Evolutionary conservation across 2,113 vertebrate species (phyloP), one percentile per base, ranked within the genome.

Genomic region (Bos javanicus): DNA sequence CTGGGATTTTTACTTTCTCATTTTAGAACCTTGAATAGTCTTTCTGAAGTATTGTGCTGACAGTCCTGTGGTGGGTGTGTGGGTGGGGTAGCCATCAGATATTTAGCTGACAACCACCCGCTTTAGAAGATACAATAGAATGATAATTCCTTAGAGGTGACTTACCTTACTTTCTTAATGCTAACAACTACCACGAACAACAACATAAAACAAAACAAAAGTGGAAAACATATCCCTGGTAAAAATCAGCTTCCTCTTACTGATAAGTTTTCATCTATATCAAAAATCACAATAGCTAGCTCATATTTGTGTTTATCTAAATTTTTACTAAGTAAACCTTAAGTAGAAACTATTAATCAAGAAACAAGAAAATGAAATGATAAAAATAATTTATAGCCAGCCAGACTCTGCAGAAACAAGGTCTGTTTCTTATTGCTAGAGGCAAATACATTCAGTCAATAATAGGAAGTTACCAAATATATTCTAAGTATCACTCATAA

Each of bases 1-100:
- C 74, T 56, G 39, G 28, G 33, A 80, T 82, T 90, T 87, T 78
- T 4, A 46, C 94, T 92, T 90, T 90, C 71, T 96, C 91, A 94
- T 91, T 95, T 96, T 50, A 86, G 64, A 25, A 48, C 43, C 64
- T 91, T 92, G 97, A 95, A 91, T 97, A 95, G 86, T 67, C 56
- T 97, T 95, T 97, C 82, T 91, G 81, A 97, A 97, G 76, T 36
- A 94, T 39, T 64, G 28, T 64, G 81, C 89, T 83, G 86, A 93
- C 60, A 80, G 28, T 84, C 60, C 90, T 89, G 30, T 52, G 10
- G 7, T 8, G 64, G n/a, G 76, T 89, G 48, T 26, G 12, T 15
- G 28, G 60, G 30, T 15, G 14, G 59, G 46, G 56, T 0, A 0
- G 60, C 50, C 57, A 19, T 39, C 48, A 50, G 56, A 33, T 88